These are phyloP conservation scores for Entomyzon cyanotis DNA, from an alignment of 2,113 vertebrate genomes.

Conservation along the genomic window DNA sequence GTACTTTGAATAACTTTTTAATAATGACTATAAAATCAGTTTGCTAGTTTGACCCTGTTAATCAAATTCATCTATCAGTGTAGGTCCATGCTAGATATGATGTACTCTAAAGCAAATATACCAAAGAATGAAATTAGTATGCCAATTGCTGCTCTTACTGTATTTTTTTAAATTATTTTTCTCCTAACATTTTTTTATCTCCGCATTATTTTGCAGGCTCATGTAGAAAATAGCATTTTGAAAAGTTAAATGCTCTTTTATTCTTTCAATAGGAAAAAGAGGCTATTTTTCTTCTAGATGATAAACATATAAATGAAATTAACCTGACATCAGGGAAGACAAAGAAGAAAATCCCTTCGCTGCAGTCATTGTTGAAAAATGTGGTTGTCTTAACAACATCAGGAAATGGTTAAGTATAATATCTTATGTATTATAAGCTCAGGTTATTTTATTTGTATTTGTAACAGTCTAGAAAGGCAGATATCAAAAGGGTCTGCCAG, in stretches of 20 bases:
- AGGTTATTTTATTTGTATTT: background rate
- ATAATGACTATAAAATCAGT: background rate
- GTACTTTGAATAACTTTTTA: background rate
- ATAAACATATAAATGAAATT: conserved; percentile 88
- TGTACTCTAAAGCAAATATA: background rate
- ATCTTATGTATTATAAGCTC: background rate
- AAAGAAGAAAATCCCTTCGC: conserved; percentile 85
- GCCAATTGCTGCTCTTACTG: background rate
- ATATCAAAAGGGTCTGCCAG: background rate
- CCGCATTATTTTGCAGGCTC: background rate
- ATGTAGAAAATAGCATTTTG: background rate
- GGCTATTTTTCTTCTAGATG: conserved; percentile 87
- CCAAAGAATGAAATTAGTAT: background rate
- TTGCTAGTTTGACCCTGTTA: background rate
- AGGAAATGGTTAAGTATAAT: conserved; percentile 80
- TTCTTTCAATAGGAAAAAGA: conserved; percentile 85
- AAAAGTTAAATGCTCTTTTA: background rate
- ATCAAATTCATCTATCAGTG: background rate
- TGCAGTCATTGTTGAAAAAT: conserved; percentile 84
- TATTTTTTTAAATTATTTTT: background rate
- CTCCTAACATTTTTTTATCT: background rate
- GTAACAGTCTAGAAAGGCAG: background rate
- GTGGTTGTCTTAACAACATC: conserved; percentile 83
- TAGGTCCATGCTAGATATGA: background rate
- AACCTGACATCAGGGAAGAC: conserved; percentile 87